Conservation (phyloP, 2,113 vertebrate genomes). For the Marmota flaviventris region DNA sequence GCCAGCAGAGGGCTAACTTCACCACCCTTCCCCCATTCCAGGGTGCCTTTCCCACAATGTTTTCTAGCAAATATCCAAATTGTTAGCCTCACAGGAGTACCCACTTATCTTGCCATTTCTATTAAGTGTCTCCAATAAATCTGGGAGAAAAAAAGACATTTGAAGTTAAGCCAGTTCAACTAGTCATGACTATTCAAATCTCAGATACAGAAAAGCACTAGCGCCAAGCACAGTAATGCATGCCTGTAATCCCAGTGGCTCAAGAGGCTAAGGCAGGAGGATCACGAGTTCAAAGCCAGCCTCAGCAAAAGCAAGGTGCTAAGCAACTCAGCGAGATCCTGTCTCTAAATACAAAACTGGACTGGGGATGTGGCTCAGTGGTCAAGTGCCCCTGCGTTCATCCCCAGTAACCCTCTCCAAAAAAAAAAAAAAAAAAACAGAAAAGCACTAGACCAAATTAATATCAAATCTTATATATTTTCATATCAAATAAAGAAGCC, state of each 20-base stretch:
- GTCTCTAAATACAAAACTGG: too few relatives aligned
- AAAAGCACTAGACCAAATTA: background rate
- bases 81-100: background rate
- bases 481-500: background rate
- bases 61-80: background rate
- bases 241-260: too few relatives aligned
- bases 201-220: background rate
- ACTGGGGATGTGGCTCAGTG: too few relatives aligned
- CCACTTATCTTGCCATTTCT: background rate
- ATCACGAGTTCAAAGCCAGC: too few relatives aligned
- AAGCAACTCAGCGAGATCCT: too few relatives aligned
- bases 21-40: background rate
- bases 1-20: constrained; percentile 3
- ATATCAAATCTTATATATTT: background rate
- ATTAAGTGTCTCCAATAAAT: background rate
- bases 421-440: background rate
- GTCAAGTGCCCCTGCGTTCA: too few relatives aligned
- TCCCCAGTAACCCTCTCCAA: too few relatives aligned
- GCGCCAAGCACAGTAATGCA: too few relatives aligned
- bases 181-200: background rate
- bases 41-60: background rate
- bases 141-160: constrained; percentile 16
- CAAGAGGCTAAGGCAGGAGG: too few relatives aligned
- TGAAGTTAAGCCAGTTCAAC: constrained; percentile 36
- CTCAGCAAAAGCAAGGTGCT: too few relatives aligned